These are phyloP conservation scores for Hepsetus odoe DNA, from an alignment of 2,113 vertebrate species.

Conservation along the genomic window DNA sequence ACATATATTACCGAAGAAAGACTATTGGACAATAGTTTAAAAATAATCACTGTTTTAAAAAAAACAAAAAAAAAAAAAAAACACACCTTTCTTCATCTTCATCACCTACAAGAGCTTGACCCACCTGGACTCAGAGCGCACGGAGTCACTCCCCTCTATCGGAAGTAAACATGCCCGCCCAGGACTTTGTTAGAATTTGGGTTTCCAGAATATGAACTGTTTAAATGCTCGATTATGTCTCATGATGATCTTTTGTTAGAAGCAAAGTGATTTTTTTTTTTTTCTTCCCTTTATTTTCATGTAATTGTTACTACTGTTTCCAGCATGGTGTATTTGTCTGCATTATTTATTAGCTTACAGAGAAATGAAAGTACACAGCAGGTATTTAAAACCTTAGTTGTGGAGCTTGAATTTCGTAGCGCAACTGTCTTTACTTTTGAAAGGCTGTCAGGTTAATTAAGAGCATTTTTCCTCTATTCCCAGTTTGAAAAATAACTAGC, in stretches of 20 bases:
- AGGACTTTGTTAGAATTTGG: slow-evolving; percentile 39
- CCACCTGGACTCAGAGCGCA: background rate
- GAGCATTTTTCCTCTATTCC: background rate
- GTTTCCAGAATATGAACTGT: slow-evolving; percentile 59
- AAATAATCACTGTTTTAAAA: slow-evolving; percentile 21
- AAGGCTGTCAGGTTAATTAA: background rate
- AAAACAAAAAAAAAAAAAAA: slow-evolving; percentile 15
- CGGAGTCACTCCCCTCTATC: background rate
- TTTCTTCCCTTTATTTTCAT: slow-evolving; percentile 13
- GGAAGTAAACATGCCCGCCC: slow-evolving; percentile 41
- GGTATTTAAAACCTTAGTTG: slow-evolving; percentile 12
- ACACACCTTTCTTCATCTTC: slow-evolving; percentile 21
- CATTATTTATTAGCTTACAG: slow-evolving; percentile 69
- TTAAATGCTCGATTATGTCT: slow-evolving; percentile 23
- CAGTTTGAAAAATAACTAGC: background rate
- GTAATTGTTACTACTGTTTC: slow-evolving; percentile 65
- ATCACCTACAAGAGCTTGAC: slow-evolving; percentile 7
- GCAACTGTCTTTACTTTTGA: background rate
- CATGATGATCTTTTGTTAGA: slow-evolving; percentile 49
- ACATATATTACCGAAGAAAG: slow-evolving; percentile 25
- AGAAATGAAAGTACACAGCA: slow-evolving; percentile 28
- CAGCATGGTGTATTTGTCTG: slow-evolving; percentile 53
- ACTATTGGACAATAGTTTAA: slow-evolving; percentile 38
- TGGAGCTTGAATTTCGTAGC: slow-evolving; percentile 4
- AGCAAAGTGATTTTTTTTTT: slow-evolving; percentile 33